Conservation (phyloP, 1,140 invertebrate genomes). For the Platorchestia sp. region DNA sequence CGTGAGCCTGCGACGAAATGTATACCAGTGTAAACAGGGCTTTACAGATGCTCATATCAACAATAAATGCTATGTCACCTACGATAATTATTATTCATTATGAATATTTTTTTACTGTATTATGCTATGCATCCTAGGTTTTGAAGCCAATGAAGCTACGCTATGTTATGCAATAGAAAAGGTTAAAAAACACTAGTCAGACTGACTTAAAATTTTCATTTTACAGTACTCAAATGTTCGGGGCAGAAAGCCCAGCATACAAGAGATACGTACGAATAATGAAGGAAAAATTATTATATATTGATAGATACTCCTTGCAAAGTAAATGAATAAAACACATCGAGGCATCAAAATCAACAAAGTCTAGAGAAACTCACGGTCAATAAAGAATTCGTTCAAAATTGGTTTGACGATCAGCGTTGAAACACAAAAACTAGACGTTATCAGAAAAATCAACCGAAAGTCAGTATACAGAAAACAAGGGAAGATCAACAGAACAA, state of each 20-base stretch:
- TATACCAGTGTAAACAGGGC: too few relatives aligned
- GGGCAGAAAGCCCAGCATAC: not conserved
- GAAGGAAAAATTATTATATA: not conserved
- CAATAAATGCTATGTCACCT: too few relatives aligned
- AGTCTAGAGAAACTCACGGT: not conserved
- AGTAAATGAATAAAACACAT: not conserved
- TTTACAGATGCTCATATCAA: too few relatives aligned
- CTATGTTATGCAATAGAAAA: too few relatives aligned
- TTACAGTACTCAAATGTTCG: not conserved
- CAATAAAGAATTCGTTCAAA: not conserved
- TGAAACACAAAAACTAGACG: not conserved
- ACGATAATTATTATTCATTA: too few relatives aligned
- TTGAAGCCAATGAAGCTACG: too few relatives aligned
- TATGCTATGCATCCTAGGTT: too few relatives aligned
- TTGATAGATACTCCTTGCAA: not conserved
- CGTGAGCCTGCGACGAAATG: too few relatives aligned
- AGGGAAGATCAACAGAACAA: not conserved
- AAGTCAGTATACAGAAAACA: not conserved
- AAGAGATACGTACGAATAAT: not conserved
- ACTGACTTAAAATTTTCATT: not conserved
- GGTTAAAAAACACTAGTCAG: not conserved
- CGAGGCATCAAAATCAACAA: not conserved
- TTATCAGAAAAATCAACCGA: not conserved
- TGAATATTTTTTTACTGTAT: too few relatives aligned
- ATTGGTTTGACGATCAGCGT: not conserved